Base-by-base conservation (phyloP, 2,888 invertebrate species). In the Drosophila fungiperda region DNA sequence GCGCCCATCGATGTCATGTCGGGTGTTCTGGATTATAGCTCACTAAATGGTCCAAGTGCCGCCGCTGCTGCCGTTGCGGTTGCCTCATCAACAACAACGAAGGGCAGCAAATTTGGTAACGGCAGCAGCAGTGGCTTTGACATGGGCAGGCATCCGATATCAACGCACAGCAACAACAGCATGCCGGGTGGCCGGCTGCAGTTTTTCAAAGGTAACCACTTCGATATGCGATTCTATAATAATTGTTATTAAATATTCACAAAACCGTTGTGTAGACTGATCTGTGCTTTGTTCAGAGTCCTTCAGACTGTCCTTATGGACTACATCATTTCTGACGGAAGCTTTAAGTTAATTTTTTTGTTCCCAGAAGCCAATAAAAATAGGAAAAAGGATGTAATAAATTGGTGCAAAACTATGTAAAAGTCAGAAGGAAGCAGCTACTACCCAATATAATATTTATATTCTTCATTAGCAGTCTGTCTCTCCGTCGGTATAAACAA, bases 111-210 rank as follows among this genome's bases (percentile, higher is more conserved):
- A 63, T 78, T 73, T 68, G 57, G 64, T 69, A 65, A 64, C 53
- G 72, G 76, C 67, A 75, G 52, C 40, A 61, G 60, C 53, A 80
- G 78, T 63, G 78, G 82, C 63, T 88, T 82, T 79, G 91, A 91
- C 84, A 88, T 89, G 85, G 89, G 87, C 89, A 89, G 91, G 84
- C 80, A 87, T 85, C 83, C 91, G 66, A 86, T 91, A 87, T 87
- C 91, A 60, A 81, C 85, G 77, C 79, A 81, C 62, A 78, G 76
- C 71, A 80, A 69, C 72, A 82, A 73, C 70, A 76, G 70, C 55
- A 81, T 82, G 72, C 73, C 78, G 72, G 93, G 93, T 54, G 93
- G 93, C 69, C 90, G 93, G 65, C 89, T 93, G 78, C 93, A 93
- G 87, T 93, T 93, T 82, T 93, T 93, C 67, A 93, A 93, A 92